Evolutionary conservation across 2,888 invertebrate species (phyloP), one percentile per base, ranked within the genome.

Genomic region (Oegoconia quadripuncta): DNA sequence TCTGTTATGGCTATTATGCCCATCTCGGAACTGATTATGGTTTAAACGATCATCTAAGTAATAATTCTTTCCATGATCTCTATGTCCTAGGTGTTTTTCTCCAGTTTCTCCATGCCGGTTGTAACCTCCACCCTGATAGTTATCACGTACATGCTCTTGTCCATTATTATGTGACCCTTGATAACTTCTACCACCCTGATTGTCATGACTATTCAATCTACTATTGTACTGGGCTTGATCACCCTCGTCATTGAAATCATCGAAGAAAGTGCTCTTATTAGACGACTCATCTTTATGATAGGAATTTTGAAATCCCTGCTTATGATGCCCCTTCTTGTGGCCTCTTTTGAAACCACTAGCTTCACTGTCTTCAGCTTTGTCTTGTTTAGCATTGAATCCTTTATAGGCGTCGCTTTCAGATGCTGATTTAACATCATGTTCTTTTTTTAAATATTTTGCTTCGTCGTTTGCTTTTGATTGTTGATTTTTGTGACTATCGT

Each of bases 221-320:
- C 76, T 86, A 16, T 84, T 87, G 45, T 80, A 84, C 1, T 74
- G 75, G 3, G 87, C 76, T 62, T 74, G 74, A 42, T 88, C 88
- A 1, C 76, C 81, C 66, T 88, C 88, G 39, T 88, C 88, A 39
- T 76, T 84, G 1, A 74, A 88, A 57, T 92, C 92, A 55, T 93
- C 93, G 56, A 91, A 93, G 69, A 88, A 93, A 17, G 91, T 92
- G 38, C 91, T 90, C 53, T 91, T 92, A 55, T 90, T 91, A 0
- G 91, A 92, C 8, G 90, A 90, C 60, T 93, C 92, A 50, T 93
- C 92, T 65, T 92, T 93, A 55, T 91, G 91, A 55, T 93, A 93
- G 9, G 90, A 89, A 55, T 92, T 92, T 52, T 89, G 90, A 61
- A 91, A 93, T 12, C 93, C 93, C 48, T 91, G 89, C 39, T 91